Conservation (phyloP, 1,140 invertebrate species). For the Popillia japonica region DNA sequence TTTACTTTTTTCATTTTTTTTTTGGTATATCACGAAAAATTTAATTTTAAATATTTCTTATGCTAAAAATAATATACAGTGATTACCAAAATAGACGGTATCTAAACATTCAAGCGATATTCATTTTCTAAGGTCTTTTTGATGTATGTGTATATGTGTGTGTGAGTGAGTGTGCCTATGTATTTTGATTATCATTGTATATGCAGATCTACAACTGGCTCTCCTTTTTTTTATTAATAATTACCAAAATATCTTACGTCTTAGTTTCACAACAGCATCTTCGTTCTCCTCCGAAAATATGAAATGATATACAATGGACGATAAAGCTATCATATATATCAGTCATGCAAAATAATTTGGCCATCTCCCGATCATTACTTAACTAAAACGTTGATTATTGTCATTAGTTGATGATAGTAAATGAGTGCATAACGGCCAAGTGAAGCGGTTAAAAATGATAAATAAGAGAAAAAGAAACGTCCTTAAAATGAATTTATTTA, state of each 20-base stretch:
- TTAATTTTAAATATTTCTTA: neutral
- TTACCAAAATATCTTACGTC: neutral
- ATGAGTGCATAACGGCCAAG: neutral
- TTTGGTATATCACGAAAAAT: neutral
- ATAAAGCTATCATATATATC: neutral
- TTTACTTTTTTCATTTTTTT: neutral
- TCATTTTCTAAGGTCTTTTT: no score
- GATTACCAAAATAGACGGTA: neutral
- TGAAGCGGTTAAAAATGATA: neutral
- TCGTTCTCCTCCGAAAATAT: neutral
- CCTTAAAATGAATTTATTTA: constrained; percentile 12
- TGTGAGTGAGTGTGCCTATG: neutral
- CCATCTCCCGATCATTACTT: neutral
- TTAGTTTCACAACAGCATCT: neutral
- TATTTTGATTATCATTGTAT: neutral
- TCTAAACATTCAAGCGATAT: neutral
- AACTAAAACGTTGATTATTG: constrained; percentile 15
- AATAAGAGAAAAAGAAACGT: neutral
- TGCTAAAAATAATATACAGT: neutral
- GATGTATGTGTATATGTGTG: no score
- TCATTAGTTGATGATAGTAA: constrained; percentile 14
- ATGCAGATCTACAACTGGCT: neutral
- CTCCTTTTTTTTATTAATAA: neutral
- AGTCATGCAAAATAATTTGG: constrained; percentile 4
- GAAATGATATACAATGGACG: neutral